Evolutionary conservation across 2,888 invertebrate species (phyloP).

Genomic region (Nephrotoma flavescens): DNA sequence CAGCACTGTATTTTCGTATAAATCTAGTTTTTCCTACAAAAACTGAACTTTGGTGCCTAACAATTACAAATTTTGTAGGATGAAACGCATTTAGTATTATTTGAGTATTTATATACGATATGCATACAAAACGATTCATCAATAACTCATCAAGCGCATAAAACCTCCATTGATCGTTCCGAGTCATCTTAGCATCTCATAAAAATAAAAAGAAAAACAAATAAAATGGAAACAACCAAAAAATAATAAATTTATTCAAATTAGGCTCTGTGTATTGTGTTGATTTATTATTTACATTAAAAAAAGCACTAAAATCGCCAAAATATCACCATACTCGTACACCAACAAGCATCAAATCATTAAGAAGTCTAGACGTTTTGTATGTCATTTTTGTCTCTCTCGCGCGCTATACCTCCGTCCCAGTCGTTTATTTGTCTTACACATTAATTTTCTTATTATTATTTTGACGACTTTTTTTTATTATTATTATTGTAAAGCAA

Average conservation of each 20-base stretch:
- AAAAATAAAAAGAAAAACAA: not conserved
- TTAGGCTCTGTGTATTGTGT: not conserved
- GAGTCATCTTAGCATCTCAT: not conserved
- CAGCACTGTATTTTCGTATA: too few relatives aligned
- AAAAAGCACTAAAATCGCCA: not conserved
- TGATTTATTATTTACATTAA: not conserved
- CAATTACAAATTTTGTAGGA: too few relatives aligned
- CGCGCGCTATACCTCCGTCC: not conserved
- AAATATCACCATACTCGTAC: not conserved
- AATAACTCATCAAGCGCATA: not conserved
- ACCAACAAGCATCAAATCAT: conserved; percentile 10
- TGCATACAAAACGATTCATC: not conserved
- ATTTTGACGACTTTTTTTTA: conserved; percentile 4
- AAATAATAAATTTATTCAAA: not conserved
- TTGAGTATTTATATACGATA: too few relatives aligned
- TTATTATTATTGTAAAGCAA: not conserved
- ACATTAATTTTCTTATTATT: conserved; percentile 2
- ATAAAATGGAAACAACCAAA: not conserved
- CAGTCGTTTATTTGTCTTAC: not conserved
- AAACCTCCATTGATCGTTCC: not conserved
- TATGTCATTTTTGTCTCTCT: not conserved
- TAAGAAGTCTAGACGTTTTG: conserved; percentile 13
- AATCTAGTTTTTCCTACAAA: too few relatives aligned
- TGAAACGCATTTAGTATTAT: too few relatives aligned
- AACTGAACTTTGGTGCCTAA: too few relatives aligned